Evolutionary conservation across 2,888 invertebrate species (phyloP).

Genomic region (Yponomeuta plumbellus): DNA sequence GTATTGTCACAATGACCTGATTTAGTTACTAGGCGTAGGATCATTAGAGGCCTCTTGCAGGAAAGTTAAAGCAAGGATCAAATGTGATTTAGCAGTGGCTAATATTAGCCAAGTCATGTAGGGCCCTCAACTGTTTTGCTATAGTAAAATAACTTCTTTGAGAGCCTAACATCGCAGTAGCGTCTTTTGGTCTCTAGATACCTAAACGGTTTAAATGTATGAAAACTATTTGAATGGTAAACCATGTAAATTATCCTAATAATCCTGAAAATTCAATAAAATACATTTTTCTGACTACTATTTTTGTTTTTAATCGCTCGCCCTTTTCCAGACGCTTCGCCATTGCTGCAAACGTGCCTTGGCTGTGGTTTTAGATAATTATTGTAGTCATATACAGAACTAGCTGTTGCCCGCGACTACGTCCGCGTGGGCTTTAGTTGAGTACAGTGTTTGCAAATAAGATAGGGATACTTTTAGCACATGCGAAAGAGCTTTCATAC

Average conservation of each 20-base stretch:
- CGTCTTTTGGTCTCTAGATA: neutral
- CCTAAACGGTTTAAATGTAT: neutral
- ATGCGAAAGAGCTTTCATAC: too few relatives aligned
- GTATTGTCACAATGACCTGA: too few relatives aligned
- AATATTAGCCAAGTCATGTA: neutral
- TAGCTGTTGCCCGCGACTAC: too few relatives aligned
- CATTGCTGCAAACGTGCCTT: too few relatives aligned
- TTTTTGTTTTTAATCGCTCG: neutral
- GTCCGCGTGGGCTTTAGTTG: too few relatives aligned
- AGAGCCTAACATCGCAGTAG: neutral
- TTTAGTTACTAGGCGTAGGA: too few relatives aligned
- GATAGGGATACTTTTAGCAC: too few relatives aligned
- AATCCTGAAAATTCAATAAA: constrained; percentile 5
- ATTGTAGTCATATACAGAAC: too few relatives aligned
- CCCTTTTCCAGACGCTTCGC: neutral
- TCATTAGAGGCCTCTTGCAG: neutral
- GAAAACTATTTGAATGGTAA: neutral
- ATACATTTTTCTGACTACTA: neutral
- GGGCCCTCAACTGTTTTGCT: neutral
- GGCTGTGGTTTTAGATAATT: too few relatives aligned
- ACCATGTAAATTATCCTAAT: constrained; percentile 6
- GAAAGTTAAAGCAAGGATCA: neutral
- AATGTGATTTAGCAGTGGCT: neutral
- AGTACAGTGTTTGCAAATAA: too few relatives aligned
- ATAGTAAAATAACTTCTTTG: neutral